Percentiles rank a stretch among this genome's conserved stretches.
Evolutionary conservation across 2,888 invertebrate genomes (phyloP).

Genomic region (Agrochola circellaris): DNA sequence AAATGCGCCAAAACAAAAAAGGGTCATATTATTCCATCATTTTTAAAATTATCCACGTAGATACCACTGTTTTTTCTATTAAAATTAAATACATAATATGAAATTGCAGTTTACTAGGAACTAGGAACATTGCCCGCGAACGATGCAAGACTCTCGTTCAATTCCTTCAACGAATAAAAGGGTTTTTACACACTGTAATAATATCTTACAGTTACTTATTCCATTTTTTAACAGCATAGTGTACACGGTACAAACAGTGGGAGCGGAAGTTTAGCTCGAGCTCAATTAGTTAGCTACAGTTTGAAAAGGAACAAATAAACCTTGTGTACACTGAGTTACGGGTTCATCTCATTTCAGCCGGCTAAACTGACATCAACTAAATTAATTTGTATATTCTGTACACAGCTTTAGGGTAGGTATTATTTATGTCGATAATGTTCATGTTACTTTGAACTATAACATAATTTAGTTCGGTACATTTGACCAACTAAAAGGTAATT

Average conservation of each 20-base stretch:
- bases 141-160: background rate
- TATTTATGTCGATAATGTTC: slow-evolving; percentile 20
- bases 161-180: background rate
- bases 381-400: slow-evolving; percentile 62
- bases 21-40: background rate
- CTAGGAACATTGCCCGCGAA: background rate
- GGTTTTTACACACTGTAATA: background rate
- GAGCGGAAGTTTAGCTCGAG: slow-evolving; percentile 69
- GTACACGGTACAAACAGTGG: slow-evolving; percentile 58
- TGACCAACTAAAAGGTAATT: background rate
- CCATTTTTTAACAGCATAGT: slow-evolving; percentile 36
- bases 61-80: background rate
- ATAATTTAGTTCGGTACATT: slow-evolving; percentile 4
- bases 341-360: slow-evolving; percentile 70
- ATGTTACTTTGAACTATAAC: slow-evolving; percentile 5
- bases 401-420: slow-evolving; percentile 43
- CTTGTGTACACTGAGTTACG: slow-evolving; percentile 66
- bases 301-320: slow-evolving; percentile 74
- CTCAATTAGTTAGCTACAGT: slow-evolving; percentile 73
- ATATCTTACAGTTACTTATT: background rate
- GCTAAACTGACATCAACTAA: slow-evolving; percentile 68
- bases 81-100: background rate
- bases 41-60: background rate
- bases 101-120: background rate
- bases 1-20: background rate